Percentiles rank a stretch among this genome's conserved stretches.
These are phyloP conservation scores for Arge pagana DNA, from an alignment of 2,888 invertebrate genomes.

Conservation along the genomic window DNA sequence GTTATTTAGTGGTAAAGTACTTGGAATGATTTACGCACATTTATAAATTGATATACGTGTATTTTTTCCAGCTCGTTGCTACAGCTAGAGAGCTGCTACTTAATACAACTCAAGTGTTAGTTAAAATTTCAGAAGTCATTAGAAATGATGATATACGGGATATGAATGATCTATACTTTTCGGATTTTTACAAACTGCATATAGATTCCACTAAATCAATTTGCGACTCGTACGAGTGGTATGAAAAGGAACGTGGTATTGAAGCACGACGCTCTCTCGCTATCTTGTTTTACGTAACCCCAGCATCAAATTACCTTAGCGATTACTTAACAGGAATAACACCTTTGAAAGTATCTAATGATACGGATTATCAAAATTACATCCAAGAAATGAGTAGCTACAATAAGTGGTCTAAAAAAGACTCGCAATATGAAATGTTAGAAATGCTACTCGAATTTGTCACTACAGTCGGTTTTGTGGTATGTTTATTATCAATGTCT, in stretches of 20 bases:
- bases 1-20: background rate
- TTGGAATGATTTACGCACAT: background rate
- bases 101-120: slow-evolving; percentile 44
- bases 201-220: slow-evolving; percentile 40
- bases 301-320: slow-evolving; percentile 45
- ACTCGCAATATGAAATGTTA: slow-evolving; percentile 45
- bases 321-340: slow-evolving; percentile 49
- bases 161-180: slow-evolving; percentile 54
- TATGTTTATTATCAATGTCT: slow-evolving; percentile 30
- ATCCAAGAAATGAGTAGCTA: slow-evolving; percentile 48
- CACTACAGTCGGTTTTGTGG: slow-evolving; percentile 44
- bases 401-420: slow-evolving; percentile 42
- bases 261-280: slow-evolving; percentile 50
- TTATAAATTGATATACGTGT: background rate
- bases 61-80: slow-evolving; percentile 43
- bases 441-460: slow-evolving; percentile 48
- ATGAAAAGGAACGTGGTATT: slow-evolving; percentile 51
- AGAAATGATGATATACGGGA: slow-evolving; percentile 54
- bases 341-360: slow-evolving; percentile 35
- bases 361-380: slow-evolving; percentile 40
- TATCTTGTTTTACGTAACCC: slow-evolving; percentile 41
- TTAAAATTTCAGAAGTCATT: slow-evolving; percentile 49
- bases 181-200: slow-evolving; percentile 44
- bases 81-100: slow-evolving; percentile 48
- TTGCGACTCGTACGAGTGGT: slow-evolving; percentile 48